A percentile compares a stretch with the other conserved stretches of the same genome.
phyloP scores from a whole-genome alignment of 2,888 invertebrate genomes.

The Entomobrya proxima region DNA sequence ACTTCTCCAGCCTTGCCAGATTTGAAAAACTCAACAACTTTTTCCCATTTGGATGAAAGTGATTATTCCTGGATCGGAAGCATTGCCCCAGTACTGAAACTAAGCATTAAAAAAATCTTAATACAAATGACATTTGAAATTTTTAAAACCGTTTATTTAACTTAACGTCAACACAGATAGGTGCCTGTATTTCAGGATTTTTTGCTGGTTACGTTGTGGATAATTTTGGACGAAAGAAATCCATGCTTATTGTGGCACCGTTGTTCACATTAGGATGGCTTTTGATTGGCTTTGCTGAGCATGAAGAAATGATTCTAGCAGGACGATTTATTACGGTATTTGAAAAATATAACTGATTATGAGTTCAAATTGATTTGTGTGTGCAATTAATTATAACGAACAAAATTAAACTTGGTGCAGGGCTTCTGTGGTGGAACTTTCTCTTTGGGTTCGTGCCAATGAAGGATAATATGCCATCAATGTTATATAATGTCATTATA shows the following conservation, averaged over 20 bases:
- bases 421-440: slow-evolving; percentile 79
- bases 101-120: background rate
- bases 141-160: too few relatives aligned
- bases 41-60: slow-evolving; percentile 79
- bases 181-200: slow-evolving; percentile 85
- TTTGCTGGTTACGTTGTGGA: slow-evolving; percentile 80
- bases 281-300: slow-evolving; percentile 81
- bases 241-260: slow-evolving; percentile 82
- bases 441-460: too few relatives aligned
- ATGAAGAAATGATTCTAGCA: slow-evolving; percentile 80
- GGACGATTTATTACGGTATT: slow-evolving; percentile 81
- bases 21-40: slow-evolving; percentile 76
- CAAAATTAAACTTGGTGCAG: too few relatives aligned
- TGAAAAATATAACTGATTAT: too few relatives aligned
- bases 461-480: too few relatives aligned
- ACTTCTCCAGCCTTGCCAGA: slow-evolving; percentile 80
- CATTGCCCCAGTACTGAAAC: slow-evolving; percentile 78
- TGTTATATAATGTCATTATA: too few relatives aligned
- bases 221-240: slow-evolving; percentile 80
- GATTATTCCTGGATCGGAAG: slow-evolving; percentile 87
- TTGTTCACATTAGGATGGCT: slow-evolving; percentile 85
- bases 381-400: too few relatives aligned
- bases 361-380: too few relatives aligned
- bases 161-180: slow-evolving; percentile 78
- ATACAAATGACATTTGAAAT: too few relatives aligned